Percentiles rank a stretch among this genome's conserved stretches.
These are phyloP conservation scores for Chunga burmeisteri DNA, from an alignment of 2,113 vertebrate genomes.

Conservation along the genomic window DNA sequence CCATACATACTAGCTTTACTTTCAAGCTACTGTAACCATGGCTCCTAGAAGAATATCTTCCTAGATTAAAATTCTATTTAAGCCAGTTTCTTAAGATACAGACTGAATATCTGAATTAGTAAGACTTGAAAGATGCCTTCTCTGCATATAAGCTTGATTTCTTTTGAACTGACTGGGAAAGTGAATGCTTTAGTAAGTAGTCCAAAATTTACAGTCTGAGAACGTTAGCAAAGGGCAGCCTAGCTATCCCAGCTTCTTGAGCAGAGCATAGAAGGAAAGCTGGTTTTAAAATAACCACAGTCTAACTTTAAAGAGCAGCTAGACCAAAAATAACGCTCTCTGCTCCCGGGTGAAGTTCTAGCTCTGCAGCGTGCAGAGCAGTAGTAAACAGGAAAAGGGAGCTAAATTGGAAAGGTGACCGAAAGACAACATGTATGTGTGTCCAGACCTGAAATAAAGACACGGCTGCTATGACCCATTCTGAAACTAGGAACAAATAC, in stretches of 20 bases:
- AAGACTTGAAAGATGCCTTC: background rate
- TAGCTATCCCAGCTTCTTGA: background rate
- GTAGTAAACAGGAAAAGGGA: conserved; percentile 10
- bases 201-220: background rate
- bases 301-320: background rate
- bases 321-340: background rate
- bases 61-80: background rate
- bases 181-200: background rate
- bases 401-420: background rate
- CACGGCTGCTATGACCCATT: background rate
- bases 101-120: background rate
- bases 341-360: background rate
- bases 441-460: background rate
- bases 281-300: background rate
- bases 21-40: background rate
- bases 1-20: background rate
- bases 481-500: background rate
- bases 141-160: background rate
- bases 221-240: background rate
- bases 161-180: background rate
- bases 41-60: background rate
- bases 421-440: background rate
- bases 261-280: background rate
- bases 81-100: background rate
- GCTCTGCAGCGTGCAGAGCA: background rate